phyloP scores from a whole-genome alignment of 2,888 invertebrate species.

The Neoscelio sp. region DNA sequence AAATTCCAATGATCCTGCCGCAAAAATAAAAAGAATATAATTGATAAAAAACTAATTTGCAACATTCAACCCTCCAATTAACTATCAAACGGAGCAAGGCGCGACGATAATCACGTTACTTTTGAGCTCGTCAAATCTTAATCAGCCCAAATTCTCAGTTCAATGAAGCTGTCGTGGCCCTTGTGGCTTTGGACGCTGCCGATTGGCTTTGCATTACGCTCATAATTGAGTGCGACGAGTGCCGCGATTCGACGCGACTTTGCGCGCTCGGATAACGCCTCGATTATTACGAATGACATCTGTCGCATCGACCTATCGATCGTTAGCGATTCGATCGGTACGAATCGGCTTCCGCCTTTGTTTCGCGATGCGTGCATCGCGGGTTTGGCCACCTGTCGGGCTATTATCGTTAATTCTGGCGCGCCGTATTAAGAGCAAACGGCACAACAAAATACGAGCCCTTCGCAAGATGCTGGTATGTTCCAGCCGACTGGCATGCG shows the following conservation, averaged over 20 bases:
- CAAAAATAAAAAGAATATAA: slow-evolving; percentile 41
- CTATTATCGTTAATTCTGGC: slow-evolving; percentile 38
- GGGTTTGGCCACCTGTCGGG: slow-evolving; percentile 58
- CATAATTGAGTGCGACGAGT: slow-evolving; percentile 50
- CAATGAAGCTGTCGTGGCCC: background rate
- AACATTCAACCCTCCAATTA: slow-evolving; percentile 9
- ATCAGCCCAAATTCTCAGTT: slow-evolving; percentile 26
- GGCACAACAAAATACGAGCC: slow-evolving; percentile 3
- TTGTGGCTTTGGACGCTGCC: background rate
- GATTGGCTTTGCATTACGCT: slow-evolving; percentile 23
- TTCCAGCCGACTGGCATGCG: too few species aligned
- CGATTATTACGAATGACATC: slow-evolving; percentile 9
- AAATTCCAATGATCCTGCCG: too few species aligned
- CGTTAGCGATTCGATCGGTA: slow-evolving; percentile 2
- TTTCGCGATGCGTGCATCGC: slow-evolving; percentile 11
- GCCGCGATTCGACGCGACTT: slow-evolving; percentile 8
- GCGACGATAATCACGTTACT: slow-evolving; percentile 23
- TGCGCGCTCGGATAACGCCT: background rate
- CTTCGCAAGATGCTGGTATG: background rate
- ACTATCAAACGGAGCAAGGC: slow-evolving; percentile 38
- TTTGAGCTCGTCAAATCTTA: slow-evolving; percentile 53
- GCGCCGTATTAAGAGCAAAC: slow-evolving; percentile 37
- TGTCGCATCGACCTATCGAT: slow-evolving; percentile 17
- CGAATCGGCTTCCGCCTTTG: background rate
- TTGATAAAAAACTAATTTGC: too few species aligned